These are phyloP conservation scores for Phasianus colchicus DNA, from an alignment of 2,113 vertebrate species.

Conservation along the genomic window DNA sequence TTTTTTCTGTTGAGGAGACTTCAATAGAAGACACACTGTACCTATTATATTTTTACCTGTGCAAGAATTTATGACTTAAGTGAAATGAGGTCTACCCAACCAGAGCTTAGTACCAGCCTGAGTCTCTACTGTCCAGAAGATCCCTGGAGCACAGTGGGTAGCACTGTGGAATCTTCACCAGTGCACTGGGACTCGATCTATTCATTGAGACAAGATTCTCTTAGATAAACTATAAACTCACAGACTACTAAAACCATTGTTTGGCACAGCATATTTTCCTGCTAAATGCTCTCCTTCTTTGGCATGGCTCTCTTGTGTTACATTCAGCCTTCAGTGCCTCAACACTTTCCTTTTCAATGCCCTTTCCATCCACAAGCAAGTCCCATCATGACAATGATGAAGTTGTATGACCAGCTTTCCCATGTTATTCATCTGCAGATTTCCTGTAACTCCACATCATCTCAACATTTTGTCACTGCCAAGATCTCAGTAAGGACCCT, in stretches of 20 bases:
- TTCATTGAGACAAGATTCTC: background rate
- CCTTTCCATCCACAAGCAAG: background rate
- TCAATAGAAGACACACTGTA: background rate
- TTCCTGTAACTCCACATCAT: background rate
- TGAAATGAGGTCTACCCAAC: background rate
- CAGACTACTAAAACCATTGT: background rate
- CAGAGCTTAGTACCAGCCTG: background rate
- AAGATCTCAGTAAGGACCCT: background rate
- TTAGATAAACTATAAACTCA: background rate
- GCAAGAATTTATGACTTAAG: background rate
- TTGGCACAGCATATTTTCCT: background rate
- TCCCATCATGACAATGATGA: background rate
- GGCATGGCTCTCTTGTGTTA: background rate
- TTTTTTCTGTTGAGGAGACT: background rate
- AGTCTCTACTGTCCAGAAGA: background rate
- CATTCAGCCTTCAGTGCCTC: background rate
- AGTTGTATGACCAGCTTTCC: background rate
- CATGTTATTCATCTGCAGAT: background rate
- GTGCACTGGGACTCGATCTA: accelerated
- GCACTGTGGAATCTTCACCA: background rate
- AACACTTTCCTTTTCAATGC: background rate
- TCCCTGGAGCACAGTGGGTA: background rate
- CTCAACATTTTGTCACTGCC: background rate
- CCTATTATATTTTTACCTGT: background rate
- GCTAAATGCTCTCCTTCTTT: background rate